Base-by-base conservation (phyloP, 2,797 vertebrate genomes). In the Scleropages formosus region DNA sequence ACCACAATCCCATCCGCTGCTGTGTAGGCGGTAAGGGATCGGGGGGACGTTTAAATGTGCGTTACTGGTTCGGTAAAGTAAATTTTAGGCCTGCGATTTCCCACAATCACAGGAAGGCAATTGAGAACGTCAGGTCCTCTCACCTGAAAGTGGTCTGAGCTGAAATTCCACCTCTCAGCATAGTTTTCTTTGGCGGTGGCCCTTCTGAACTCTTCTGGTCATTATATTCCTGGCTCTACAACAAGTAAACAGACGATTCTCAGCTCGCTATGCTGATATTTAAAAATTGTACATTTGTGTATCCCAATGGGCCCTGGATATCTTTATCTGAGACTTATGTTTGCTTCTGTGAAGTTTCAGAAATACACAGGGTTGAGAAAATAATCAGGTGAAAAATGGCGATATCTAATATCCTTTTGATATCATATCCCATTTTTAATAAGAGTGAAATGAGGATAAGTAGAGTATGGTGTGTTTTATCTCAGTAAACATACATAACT, bases 41-140 rank as follows among this genome's bases (percentile, higher is more conserved):
- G 64, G 72, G 78, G 44, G 22, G 77, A 60, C 72, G 73, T 62
- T 70, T 60, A 56, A 64, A 78, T 75, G 62, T 58, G 47, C 73
- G 80, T 76, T 74, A 79, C 73, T 81, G 82, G 74, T 62, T 66
- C 62, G 77, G 66, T 58, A 46, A 13, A 64, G 75, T 53, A 75
- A 68, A 74, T 77, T 83, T 72, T 0, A 66, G 83, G 58, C 44
- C 68, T 44, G 65, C 81, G 73, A 82, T 85, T 90, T 86, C 78
- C 83, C 73, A 93, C 91, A 94, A 90, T 90, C 31, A 77, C 85
- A 92, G 92, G 89, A 94, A 93, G 84, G 78, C 51, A 47, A 20
- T 27, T 69, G 47, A 71, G 65, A 83, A 73, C 74, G 80, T 39
- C 72, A 75, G 78, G 76, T 82, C 80, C n/a, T n/a, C 75, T 85